Base-by-base conservation (phyloP, 2,113 vertebrate species). In the Lepisosteus oculatus region DNA sequence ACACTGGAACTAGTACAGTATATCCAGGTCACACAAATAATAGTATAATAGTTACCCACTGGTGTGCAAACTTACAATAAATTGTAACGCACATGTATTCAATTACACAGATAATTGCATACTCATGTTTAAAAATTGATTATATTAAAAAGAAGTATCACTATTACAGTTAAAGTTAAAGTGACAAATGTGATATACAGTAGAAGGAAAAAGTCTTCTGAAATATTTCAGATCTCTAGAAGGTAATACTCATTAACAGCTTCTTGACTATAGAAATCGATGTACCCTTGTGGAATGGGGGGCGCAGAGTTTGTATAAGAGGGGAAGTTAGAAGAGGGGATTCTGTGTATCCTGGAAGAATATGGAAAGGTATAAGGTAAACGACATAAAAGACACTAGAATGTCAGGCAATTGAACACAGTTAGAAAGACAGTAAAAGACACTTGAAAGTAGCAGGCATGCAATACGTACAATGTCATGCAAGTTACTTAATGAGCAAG, bases 231-330 rank as follows among this genome's bases (percentile, higher is more conserved):
- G 11, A 59, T 5, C 57, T 6, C 57, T 59, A 59, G 57, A 59
- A 59, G n/a, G 57, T 59, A 13, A 6, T 14, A 59, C 13, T 59
- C 13, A 59, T 59, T 5, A 59, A 45, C 65, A 75, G 51, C 76
- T 65, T 78, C 83, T 85, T 75, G 47, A 57, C 54, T 43, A 11
- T 3, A 56, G 79, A 80, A 82, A 84, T 81, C 76, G 87, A 83
- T 88, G 88, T 94, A 92, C 90, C 92, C 90, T 89, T 87, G 83
- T 84, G 87, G 82, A 85, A 83, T 43, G 85, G 84, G 85, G 79
- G 88, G 76, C 61, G 83, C 70, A 88, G 84, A 86, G 85, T 88
- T 74, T 88, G 86, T 81, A 77, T 85, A 82, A 85, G 85, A 89
- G 87, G 90, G 88, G 82, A 92, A 81, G 84, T 86, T 89, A 84